Evolutionary conservation across 2,113 vertebrate genomes (phyloP).

Genomic region (Hippocampus comes): DNA sequence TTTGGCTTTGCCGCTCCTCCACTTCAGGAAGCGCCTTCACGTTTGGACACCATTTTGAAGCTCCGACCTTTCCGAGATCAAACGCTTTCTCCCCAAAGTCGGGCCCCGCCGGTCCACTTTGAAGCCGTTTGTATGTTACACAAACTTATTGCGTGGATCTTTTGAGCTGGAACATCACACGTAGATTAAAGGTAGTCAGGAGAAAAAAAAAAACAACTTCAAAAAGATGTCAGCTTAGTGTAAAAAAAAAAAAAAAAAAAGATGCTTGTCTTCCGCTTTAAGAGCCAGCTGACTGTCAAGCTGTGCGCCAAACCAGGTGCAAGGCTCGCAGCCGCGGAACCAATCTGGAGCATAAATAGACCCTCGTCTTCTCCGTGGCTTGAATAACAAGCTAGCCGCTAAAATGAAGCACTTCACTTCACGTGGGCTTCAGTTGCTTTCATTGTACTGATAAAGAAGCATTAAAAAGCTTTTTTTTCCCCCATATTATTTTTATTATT

Average conservation of each 20-base stretch:
- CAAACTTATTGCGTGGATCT: slow-evolving; percentile 45
- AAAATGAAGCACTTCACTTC: background rate
- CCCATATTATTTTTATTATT: no score
- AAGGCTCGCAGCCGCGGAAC: background rate
- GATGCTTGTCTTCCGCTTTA: background rate
- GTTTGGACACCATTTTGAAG: slow-evolving; percentile 36
- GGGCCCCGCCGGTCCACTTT: slow-evolving; percentile 29
- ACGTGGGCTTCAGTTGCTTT: background rate
- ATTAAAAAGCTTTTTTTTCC: background rate
- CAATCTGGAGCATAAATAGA: background rate
- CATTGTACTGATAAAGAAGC: background rate
- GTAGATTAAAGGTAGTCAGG: slow-evolving; percentile 49
- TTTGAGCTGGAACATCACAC: slow-evolving; percentile 26
- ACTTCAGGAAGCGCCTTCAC: background rate
- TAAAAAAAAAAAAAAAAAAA: slow-evolving; percentile 20
- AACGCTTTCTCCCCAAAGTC: slow-evolving; percentile 36
- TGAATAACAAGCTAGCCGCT: background rate
- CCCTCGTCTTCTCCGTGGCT: background rate
- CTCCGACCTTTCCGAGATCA: slow-evolving; percentile 39
- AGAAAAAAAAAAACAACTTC: background rate
- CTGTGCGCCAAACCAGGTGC: background rate
- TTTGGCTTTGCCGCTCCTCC: background rate
- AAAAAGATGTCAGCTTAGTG: slow-evolving; percentile 25
- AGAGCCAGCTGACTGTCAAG: background rate
- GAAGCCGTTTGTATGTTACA: slow-evolving; percentile 44